Base-by-base conservation (phyloP, 2,888 invertebrate genomes). In the Euplagia quadripunctaria region DNA sequence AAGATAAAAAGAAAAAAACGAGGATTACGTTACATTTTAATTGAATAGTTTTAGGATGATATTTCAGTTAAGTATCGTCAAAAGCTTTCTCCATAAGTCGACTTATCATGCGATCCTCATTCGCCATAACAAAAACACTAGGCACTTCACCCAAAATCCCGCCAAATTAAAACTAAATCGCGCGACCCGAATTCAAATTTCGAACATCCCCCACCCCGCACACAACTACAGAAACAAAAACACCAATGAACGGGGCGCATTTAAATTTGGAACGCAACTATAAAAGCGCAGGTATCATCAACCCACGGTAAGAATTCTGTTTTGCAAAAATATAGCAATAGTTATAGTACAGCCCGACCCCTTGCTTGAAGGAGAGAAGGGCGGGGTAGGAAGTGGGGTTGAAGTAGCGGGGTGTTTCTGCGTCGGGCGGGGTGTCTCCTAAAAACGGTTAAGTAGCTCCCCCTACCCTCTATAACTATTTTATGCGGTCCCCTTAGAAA, bases 361-460 rank as follows among this genome's bases (percentile, higher is more conserved):
- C 87, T 84, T 79, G 83, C 79, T 80, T 77, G 81, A 86, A 88
- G 91, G 87, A 88, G 72, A 71, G 68, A 85, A 89, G 88, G 90
- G 87, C 88, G 91, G 91, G 87, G 90, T 90, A 93, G 95, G 95
- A 94, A 94, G 93, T 91, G 94, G 94, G 93, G 94, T 90, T 87
- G 92, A 91, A 92, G 94, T 89, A 90, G 92, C 87, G 88, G 92
- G 93, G 94, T 89, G 93, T 91, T 93, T 90, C 92, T 93, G 89
- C 92, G 91, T 87, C 88, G 91, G 92, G 92, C 82, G 94, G 95
- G 95, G 95, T 92, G 94, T 94, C 95, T 94, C 95, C 95, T 95
- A 95, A 96, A 96, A 96, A 96, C 95, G 94, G 95, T 94, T 95
- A 95, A 96, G 95, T 95, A 95, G 95, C 95, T 93, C 92, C 93